Percentiles rank a stretch among this genome's conserved stretches.
These are phyloP conservation scores for Cataglyphis hispanica DNA, from an alignment of 1,140 invertebrate genomes.

Conservation along the genomic window DNA sequence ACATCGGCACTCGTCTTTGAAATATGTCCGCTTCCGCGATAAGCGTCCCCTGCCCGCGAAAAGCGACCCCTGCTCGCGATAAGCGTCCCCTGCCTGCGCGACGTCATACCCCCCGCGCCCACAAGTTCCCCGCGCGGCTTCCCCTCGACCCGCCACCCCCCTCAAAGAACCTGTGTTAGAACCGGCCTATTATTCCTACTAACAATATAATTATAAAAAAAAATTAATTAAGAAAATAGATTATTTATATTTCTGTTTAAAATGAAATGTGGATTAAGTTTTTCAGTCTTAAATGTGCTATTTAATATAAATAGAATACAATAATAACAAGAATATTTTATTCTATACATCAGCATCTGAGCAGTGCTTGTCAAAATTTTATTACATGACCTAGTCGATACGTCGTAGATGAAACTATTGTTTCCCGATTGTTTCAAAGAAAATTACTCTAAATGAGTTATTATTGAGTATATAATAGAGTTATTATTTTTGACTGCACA, in stretches of 20 bases:
- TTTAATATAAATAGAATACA: slow-evolving; percentile 1
- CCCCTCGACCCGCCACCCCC: no score
- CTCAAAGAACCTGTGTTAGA: no score
- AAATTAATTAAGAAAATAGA: background rate
- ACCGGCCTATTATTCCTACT: no score
- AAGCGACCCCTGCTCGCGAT: no score
- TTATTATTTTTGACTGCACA: slow-evolving; percentile 4
- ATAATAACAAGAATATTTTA: background rate
- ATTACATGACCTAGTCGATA: background rate
- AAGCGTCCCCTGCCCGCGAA: no score
- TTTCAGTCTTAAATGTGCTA: background rate
- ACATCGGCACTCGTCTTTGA: no score
- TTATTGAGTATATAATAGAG: no score
- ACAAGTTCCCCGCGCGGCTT: no score
- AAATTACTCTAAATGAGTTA: background rate
- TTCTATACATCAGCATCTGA: background rate
- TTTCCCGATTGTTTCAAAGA: background rate
- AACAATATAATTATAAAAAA: background rate
- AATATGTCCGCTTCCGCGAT: no score
- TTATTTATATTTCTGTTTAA: background rate
- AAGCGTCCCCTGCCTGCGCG: no score
- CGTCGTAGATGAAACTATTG: background rate
- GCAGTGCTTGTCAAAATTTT: background rate
- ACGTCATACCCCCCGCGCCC: no score
- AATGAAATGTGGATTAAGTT: background rate